Percentiles rank a stretch among this genome's conserved stretches.
Evolutionary conservation across 2,113 vertebrate species (phyloP).

Genomic region (Sinosuthora webbiana): DNA sequence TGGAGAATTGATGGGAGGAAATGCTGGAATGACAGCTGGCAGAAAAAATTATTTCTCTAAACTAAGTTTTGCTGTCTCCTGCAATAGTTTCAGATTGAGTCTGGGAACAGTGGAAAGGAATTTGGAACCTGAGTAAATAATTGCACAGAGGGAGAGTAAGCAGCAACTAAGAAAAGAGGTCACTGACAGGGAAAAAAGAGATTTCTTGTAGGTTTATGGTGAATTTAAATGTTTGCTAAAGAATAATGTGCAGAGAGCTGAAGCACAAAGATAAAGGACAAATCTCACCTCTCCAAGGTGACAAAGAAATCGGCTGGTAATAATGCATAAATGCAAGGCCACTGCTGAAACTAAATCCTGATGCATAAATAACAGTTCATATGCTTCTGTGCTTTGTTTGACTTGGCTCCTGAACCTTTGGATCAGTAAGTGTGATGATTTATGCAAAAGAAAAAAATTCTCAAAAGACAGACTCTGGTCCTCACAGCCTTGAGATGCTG

Average conservation of each 20-base stretch:
- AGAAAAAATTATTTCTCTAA: not conserved
- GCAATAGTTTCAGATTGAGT: not conserved
- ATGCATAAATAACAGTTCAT: not conserved
- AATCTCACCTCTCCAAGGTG: not conserved
- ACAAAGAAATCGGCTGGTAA: not conserved
- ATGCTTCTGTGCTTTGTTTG: not conserved
- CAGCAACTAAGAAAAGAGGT: not conserved
- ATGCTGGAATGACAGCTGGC: not conserved
- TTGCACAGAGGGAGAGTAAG: not conserved
- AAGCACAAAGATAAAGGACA: conserved; percentile 18
- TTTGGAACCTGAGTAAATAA: not conserved
- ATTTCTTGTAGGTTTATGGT: not conserved
- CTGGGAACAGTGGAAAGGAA: not conserved
- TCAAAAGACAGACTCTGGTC: not conserved
- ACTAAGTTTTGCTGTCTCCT: not conserved
- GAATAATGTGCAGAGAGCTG: not conserved
- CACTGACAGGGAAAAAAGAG: not conserved
- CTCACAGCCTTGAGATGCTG: not conserved
- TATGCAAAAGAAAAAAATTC: not conserved
- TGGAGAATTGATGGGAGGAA: not conserved
- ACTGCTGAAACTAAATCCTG: not conserved
- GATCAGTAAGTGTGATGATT: not conserved
- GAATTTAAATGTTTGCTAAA: conserved; percentile 44
- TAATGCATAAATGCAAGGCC: not conserved
- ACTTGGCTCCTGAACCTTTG: not conserved